These are phyloP conservation scores for Scaptomyza polygonia DNA, from an alignment of 2,888 invertebrate species.

Conservation along the genomic window DNA sequence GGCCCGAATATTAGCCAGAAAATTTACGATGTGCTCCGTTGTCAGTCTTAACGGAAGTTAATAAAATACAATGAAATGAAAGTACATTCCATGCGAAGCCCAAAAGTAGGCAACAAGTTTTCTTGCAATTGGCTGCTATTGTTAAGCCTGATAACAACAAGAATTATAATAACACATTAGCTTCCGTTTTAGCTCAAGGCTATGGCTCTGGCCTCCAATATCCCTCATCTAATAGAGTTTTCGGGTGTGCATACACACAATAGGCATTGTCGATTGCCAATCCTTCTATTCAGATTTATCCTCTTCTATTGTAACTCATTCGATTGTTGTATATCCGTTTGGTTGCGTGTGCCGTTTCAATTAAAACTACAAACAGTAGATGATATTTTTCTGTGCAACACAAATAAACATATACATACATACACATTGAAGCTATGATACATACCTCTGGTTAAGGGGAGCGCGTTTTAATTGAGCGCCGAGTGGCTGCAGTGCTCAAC, in stretches of 20 bases:
- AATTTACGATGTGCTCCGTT: constrained; percentile 44
- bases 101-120: constrained; percentile 51
- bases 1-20: constrained; percentile 38
- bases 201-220: constrained; percentile 9
- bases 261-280: constrained; percentile 45
- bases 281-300: constrained; percentile 22
- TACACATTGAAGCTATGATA: constrained; percentile 10
- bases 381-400: constrained; percentile 27
- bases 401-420: constrained; percentile 5
- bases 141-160: constrained; percentile 15
- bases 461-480: constrained; percentile 5
- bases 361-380: constrained; percentile 56
- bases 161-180: constrained; percentile 1
- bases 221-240: constrained; percentile 31
- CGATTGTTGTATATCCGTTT: constrained; percentile 24
- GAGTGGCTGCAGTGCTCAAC: constrained; percentile 14
- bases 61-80: constrained; percentile 29
- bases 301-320: constrained; percentile 43
- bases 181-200: constrained; percentile 5
- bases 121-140: constrained; percentile 36
- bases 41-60: constrained; percentile 14
- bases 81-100: constrained; percentile 31
- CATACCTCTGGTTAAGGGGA: constrained; percentile 30
- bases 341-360: constrained; percentile 53
- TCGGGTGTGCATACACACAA: constrained; percentile 26